Base-by-base conservation (phyloP, 1,140 invertebrate genomes). In the Camponotus pennsylvanicus region DNA sequence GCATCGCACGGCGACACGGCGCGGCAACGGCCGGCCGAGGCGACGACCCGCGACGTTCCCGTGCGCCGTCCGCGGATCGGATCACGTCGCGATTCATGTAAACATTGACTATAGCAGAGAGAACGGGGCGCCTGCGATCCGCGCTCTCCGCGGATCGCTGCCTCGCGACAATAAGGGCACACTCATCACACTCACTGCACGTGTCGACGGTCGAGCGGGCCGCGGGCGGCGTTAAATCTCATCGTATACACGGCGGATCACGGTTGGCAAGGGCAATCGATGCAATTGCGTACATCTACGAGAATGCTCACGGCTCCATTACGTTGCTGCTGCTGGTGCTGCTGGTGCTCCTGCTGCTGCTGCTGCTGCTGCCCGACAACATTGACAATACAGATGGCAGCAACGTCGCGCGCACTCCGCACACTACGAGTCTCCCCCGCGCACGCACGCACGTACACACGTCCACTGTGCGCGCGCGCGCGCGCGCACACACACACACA, bases 381-480 rank as follows among this genome's bases (percentile, higher is more conserved):
- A 97, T 96, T 97, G 96, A 96, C 96, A 97, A 96, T 96, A 95
- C 95, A 96, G 96, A 95, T 96, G 96, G 96, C 96, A 95, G 93
- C 95, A 96, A 94, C 78, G 78, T 89, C 85, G 90, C 63, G 75
- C 70, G 85, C 88, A 89, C 87, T 88, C 88, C 82, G 78, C 70
- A 49, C 49, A 52, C 49, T 84, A 88, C 89, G 87, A 59, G 89
- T 90, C 87, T 90, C 82, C 85, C 88, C 77, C 89, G 82, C 89
- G 80, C 89, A 80, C 82, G 73, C 90, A 87, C 88, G 85, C 80
- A 85, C 90, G 87, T 88, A 87, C 85, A 91, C 76, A 89, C 79
- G 42, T 45, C 11, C 9, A 11, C 9, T 3, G 11, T 88, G 82
- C 89, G 80, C 89, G 76, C 89, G 73, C 90, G 86, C 88, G 80